phyloP scores from a whole-genome alignment of 2,797 vertebrate genomes.

The Semotilus atromaculatus region DNA sequence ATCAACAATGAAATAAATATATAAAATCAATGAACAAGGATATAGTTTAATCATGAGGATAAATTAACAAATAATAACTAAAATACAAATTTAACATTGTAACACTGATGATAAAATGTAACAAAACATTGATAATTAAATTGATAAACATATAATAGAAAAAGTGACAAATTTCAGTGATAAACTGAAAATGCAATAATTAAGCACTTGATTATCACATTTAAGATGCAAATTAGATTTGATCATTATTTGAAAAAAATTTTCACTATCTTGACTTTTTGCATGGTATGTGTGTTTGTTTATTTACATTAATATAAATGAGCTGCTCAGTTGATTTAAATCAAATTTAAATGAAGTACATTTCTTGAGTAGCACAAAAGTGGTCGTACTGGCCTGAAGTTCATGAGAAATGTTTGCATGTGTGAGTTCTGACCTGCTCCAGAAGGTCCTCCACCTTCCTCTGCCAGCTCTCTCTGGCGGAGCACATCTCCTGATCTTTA shows the following conservation, averaged over 20 bases:
- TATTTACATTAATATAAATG: neutral
- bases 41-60: neutral
- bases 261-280: neutral
- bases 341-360: too few species aligned
- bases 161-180: neutral
- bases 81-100: neutral
- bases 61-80: neutral
- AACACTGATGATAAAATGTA: neutral
- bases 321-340: neutral
- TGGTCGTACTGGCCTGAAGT: neutral
- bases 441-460: conserved; percentile 97
- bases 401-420: neutral
- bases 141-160: neutral
- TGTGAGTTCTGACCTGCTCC: conserved; percentile 85
- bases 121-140: neutral
- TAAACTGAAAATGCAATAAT: neutral
- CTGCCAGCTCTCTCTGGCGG: conserved; percentile 93
- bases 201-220: neutral
- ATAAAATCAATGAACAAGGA: neutral
- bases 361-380: neutral
- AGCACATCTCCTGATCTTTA: conserved; percentile 91
- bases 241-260: neutral
- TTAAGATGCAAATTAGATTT: neutral
- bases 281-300: neutral
- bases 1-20: neutral